phyloP scores from a whole-genome alignment of 2,113 vertebrate genomes.

The Empidonax traillii region DNA sequence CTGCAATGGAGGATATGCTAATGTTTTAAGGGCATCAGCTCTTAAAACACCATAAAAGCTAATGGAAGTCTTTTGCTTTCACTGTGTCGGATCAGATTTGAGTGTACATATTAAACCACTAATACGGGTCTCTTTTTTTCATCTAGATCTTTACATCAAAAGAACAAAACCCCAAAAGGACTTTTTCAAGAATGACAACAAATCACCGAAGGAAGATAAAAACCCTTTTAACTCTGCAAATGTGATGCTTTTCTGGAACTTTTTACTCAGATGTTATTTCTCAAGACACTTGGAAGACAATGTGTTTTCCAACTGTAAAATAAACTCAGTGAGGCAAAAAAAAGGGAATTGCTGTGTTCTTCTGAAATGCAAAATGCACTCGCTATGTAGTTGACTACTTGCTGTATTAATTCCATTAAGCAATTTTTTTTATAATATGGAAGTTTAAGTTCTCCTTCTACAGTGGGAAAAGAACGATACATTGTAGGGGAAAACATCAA shows the following conservation, averaged over 20 bases:
- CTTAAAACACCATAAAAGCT: background rate
- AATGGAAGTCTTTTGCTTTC: background rate
- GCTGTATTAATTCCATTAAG: background rate
- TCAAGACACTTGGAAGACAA: background rate
- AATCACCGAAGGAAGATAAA: background rate
- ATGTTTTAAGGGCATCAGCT: background rate
- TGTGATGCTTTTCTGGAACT: background rate
- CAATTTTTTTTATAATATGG: background rate
- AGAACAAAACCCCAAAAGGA: background rate
- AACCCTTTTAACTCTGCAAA: background rate
- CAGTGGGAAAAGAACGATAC: background rate
- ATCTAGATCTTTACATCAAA: background rate
- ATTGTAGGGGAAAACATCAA: background rate
- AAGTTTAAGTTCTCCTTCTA: background rate
- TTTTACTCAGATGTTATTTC: background rate
- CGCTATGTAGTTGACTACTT: background rate
- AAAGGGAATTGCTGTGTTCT: background rate
- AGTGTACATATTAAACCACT: background rate
- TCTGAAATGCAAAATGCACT: background rate
- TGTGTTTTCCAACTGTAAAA: background rate
- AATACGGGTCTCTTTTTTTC: background rate
- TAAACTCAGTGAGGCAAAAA: fast-evolving
- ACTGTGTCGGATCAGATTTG: background rate
- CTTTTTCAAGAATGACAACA: background rate
- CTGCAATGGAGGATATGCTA: background rate